These are phyloP conservation scores for Seladonia tumulorum DNA, from an alignment of 2,888 invertebrate species.

Conservation along the genomic window DNA sequence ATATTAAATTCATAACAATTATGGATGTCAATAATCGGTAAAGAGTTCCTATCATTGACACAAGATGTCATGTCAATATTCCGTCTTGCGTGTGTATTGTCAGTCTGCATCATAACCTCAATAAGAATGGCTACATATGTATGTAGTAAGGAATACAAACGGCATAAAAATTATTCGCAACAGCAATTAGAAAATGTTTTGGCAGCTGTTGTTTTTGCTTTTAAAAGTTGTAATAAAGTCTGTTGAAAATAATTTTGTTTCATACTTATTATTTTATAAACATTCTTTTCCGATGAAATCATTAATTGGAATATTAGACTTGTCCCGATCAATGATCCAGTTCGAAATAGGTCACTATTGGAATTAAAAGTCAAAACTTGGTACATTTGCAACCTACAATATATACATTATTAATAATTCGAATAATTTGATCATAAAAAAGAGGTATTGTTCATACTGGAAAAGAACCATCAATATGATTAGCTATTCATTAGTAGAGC, in stretches of 20 bases:
- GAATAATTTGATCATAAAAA: not conserved
- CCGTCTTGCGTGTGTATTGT: not conserved
- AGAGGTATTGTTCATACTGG: not conserved
- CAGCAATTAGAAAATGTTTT: not conserved
- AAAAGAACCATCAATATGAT: not conserved
- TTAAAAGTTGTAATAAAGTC: not conserved
- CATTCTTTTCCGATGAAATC: not conserved
- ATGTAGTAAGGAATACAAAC: not conserved
- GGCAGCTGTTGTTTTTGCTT: not conserved
- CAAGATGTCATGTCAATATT: not conserved
- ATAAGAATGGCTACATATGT: not conserved
- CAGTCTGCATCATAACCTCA: not conserved
- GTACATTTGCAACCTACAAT: not conserved
- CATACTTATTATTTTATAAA: not conserved
- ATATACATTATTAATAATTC: not conserved
- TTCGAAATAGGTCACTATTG: not conserved
- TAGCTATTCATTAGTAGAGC: not conserved
- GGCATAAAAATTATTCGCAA: not conserved
- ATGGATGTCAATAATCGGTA: not conserved
- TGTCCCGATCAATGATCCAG: not conserved
- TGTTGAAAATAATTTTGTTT: not conserved
- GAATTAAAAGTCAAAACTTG: not conserved
- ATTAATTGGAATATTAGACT: not conserved
- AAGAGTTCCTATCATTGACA: not conserved
- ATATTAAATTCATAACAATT: not conserved